Base-by-base conservation (phyloP, 2,797 vertebrate species). In the Tragopan temminckii region DNA sequence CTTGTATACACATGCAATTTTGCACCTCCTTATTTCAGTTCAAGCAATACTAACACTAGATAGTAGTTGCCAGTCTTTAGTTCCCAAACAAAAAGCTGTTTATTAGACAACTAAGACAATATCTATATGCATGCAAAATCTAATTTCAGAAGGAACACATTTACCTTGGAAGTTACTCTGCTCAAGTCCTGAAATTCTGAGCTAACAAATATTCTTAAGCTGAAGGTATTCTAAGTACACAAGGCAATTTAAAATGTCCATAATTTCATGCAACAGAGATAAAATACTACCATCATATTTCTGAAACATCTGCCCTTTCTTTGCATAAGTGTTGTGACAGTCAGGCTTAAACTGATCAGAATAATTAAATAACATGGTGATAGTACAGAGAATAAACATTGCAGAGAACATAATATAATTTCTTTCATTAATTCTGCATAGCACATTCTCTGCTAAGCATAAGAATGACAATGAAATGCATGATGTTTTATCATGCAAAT, bases 381-480 rank as follows among this genome's bases (percentile, higher is more conserved):
- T 93, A 80, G 84, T 84, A 85, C 53, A 88, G 40, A 10, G 66
- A 93, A 85, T 88, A 95, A 96, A 94, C 46, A 84, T 69, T 83
- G 62, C 40, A 62, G 64, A 58, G 63, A 88, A 74, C 83, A 84
- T 88, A 0, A 61, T 79, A 13, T 80, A 1, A 90, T 75, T 88
- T 81, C 45, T 81, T 88, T 75, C 64, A 63, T 95, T 94, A 86
- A 84, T 95, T 90, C 85, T 94, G 55, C 59, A 27, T 24, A 27
- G 35, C 62, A 42, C 80, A 69, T 87, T 89, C 15, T 45, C 86
- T 95, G 46, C 52, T 95, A 94, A 90, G 35, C 89, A 19, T 35
- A 90, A 92, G 46, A 77, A 83, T n/a, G 61, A 81, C 50, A 80
- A 61, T 7, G 36, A 94, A 97, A 76, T 5, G 4, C 35, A 8